Evolutionary conservation across 2,888 invertebrate species (phyloP).

Genomic region (Isotomurus palustris): DNA sequence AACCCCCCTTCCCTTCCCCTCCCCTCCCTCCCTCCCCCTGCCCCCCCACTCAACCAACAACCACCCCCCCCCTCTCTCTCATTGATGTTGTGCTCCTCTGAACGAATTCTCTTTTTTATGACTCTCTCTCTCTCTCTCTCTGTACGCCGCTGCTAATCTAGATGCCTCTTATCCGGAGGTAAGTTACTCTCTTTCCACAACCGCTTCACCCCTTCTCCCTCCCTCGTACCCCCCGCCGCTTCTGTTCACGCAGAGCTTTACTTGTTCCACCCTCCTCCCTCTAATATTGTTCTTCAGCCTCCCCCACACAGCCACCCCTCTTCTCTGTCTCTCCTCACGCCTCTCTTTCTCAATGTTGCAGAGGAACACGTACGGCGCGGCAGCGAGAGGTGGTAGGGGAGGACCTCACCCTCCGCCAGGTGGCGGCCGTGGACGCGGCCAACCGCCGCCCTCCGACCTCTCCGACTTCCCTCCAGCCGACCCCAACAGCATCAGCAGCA

Average conservation of each 20-base stretch:
- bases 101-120: constrained; percentile 46
- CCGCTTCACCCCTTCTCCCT: constrained; percentile 31
- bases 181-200: constrained; percentile 46
- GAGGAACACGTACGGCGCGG: constrained; percentile 52
- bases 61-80: constrained; percentile 29
- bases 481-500: constrained; percentile 27
- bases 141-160: constrained; percentile 47
- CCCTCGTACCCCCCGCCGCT: constrained; percentile 19
- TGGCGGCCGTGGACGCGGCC: constrained; percentile 39
- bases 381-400: constrained; percentile 61
- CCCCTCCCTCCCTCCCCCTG: constrained; percentile 32
- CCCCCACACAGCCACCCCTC: not conserved
- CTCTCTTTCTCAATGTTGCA: constrained; percentile 3
- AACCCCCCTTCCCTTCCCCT: not conserved
- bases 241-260: constrained; percentile 44
- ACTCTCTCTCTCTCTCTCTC: constrained; percentile 47
- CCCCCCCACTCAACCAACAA: no score
- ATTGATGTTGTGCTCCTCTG: constrained; percentile 47
- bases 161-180: constrained; percentile 47
- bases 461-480: not conserved
- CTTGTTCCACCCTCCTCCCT: constrained; percentile 40
- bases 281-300: not conserved
- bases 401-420: constrained; percentile 33
- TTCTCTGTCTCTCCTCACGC: not conserved
- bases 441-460: not conserved